Evolutionary conservation across 2,888 invertebrate genomes (phyloP), one percentile per base, ranked within the genome.

Genomic region (Melanotus villosus): DNA sequence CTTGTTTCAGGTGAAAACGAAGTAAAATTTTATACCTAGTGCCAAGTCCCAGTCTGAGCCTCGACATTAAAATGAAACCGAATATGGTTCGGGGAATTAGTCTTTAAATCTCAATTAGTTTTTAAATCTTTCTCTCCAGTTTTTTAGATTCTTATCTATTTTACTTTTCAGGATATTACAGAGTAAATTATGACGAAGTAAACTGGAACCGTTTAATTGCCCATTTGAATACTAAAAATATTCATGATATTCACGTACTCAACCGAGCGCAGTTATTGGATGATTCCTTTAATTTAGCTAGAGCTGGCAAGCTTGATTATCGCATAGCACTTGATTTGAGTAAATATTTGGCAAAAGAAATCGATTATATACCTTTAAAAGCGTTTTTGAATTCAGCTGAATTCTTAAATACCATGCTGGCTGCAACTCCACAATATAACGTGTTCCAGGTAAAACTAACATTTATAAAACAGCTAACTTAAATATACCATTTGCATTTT

Each of bases 241-340:
- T 86, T 54, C 32, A 43, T 0, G 77, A 76, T 0, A 91, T 93
- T 59, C 87, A 89, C 66, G 80, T 88, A 0, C 77, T 91, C 5
- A 94, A 93, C 82, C 87, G 95, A 38, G 94, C 93, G 0, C 92
- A 94, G 68, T 78, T 91, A 3, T 83, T 96, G 0, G 93, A 94
- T 75, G 96, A 97, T 81, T 85, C 91, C 2, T 88, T 90, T 70
- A 89, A 88, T 73, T 82, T 91, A 59, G 91, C 91, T 2, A 85
- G 88, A 63, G 88, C 89, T 64, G 89, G 89, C 32, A 83, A 88
- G 41, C 81, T 91, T 65, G 86, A 84, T 6, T 90, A 90, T 77
- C 76, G 79, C 0, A 74, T 84, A 14, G 86, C 90, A 0, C 84
- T 92, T 57, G 86, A 88, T 21, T 78, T 92, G 16, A 87, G 89